phyloP scores from a whole-genome alignment of 2,113 vertebrate genomes.

The Amblyopsis rosae region DNA sequence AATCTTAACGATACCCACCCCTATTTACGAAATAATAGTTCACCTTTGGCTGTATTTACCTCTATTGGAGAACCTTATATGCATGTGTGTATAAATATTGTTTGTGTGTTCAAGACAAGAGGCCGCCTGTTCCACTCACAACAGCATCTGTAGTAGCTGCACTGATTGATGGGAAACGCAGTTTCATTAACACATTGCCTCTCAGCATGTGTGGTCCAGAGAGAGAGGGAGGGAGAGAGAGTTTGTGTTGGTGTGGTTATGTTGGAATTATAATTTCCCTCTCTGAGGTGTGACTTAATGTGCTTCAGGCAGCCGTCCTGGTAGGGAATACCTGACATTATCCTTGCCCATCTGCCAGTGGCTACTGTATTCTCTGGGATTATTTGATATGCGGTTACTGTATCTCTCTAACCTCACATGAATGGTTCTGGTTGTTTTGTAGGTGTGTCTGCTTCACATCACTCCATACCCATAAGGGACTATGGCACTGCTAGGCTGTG shows the following conservation, averaged over 20 bases:
- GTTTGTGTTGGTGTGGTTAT: background rate
- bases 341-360: slow-evolving; percentile 11
- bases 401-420: background rate
- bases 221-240: background rate
- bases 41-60: background rate
- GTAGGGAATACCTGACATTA: slow-evolving; percentile 20
- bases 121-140: too few species aligned
- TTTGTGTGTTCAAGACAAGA: background rate
- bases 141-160: background rate
- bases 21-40: slow-evolving; percentile 21
- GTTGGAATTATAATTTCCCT: background rate
- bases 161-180: slow-evolving; percentile 54
- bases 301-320: background rate
- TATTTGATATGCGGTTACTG: background rate
- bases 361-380: slow-evolving; percentile 2
- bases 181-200: slow-evolving; percentile 33
- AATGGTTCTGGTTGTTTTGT: background rate
- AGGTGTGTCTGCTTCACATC: background rate
- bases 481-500: background rate
- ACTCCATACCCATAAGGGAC: background rate
- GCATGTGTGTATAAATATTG: background rate
- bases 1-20: too few species aligned
- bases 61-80: background rate
- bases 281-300: slow-evolving; percentile 10
- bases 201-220: slow-evolving; percentile 26